phyloP scores from a whole-genome alignment of 2,888 invertebrate species.

The Stictocephala bisonia region DNA sequence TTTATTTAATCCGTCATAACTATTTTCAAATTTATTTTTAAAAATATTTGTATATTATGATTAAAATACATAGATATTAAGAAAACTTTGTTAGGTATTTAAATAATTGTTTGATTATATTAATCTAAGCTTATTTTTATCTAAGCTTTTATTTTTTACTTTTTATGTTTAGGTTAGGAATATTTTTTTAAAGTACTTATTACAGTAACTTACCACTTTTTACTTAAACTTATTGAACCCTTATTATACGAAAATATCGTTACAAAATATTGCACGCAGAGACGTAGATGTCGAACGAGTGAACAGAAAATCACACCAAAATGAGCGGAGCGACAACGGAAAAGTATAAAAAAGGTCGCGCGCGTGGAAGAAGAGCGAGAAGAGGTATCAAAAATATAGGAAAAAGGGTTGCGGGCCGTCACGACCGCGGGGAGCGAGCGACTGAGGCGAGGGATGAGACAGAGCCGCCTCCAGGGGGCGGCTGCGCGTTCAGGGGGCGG shows the following conservation, averaged over 20 bases:
- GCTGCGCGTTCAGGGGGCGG: slow-evolving; percentile 26
- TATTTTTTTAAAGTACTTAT: no score
- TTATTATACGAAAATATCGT: slow-evolving; percentile 18
- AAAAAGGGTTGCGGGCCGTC: not conserved
- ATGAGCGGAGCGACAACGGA: not conserved
- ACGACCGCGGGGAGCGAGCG: slow-evolving; percentile 1
- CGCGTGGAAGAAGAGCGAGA: slow-evolving; percentile 21
- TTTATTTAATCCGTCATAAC: no score
- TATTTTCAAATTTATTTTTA: no score
- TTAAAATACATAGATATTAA: no score
- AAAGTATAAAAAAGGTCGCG: slow-evolving; percentile 21
- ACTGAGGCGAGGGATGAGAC: not conserved
- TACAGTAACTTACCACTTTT: slow-evolving; percentile 31
- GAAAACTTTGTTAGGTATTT: no score
- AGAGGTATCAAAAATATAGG: slow-evolving; percentile 29
- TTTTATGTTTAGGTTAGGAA: no score
- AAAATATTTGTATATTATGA: no score
- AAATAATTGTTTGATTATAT: no score
- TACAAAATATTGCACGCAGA: no score
- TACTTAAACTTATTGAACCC: slow-evolving; percentile 23
- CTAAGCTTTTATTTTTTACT: no score
- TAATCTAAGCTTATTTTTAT: no score
- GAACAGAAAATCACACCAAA: slow-evolving; percentile 34
- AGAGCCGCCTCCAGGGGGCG: not conserved
- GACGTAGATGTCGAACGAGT: no score